Evolutionary conservation across 1,140 invertebrate genomes (phyloP).

Genomic region (Rhyzopertha dominica): DNA sequence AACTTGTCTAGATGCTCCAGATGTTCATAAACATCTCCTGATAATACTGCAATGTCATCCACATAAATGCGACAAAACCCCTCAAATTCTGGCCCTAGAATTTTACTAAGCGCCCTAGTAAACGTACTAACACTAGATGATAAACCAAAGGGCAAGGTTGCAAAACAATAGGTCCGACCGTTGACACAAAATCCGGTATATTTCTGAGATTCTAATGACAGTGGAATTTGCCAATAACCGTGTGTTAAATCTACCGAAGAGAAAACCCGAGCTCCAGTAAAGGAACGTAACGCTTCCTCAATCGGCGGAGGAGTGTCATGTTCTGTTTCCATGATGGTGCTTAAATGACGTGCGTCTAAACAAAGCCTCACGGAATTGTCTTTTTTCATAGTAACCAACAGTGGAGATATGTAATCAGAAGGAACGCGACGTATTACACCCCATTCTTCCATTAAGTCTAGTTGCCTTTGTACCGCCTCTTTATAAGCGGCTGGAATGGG

Average conservation of each 20-base stretch:
- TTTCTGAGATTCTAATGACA: constrained; percentile 2
- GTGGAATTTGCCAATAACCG: constrained; percentile 5
- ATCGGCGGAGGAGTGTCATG: constrained; percentile 6
- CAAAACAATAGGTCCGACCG: constrained; percentile 1
- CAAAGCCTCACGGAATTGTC: constrained; percentile 1
- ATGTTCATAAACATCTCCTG: background rate
- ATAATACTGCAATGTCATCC: background rate
- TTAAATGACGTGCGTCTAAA: background rate
- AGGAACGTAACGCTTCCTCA: constrained; percentile 2
- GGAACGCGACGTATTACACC: background rate
- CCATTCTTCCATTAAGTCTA: constrained; percentile 8
- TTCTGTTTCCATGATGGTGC: background rate
- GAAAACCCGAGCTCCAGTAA: background rate
- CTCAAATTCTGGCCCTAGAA: constrained; percentile 3
- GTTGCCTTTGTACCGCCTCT: background rate
- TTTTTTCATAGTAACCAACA: constrained; percentile 11
- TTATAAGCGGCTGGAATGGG: constrained; percentile 5
- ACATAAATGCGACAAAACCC: background rate
- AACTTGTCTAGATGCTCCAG: background rate
- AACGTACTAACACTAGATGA: constrained; percentile 3
- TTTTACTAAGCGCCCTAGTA: background rate
- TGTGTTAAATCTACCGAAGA: constrained; percentile 1
- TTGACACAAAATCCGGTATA: constrained; percentile 5
- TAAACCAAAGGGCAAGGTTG: constrained; percentile 5
- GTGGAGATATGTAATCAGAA: background rate